phyloP scores from a whole-genome alignment of 2,797 vertebrate genomes.

The Pseudochirops cupreus region DNA sequence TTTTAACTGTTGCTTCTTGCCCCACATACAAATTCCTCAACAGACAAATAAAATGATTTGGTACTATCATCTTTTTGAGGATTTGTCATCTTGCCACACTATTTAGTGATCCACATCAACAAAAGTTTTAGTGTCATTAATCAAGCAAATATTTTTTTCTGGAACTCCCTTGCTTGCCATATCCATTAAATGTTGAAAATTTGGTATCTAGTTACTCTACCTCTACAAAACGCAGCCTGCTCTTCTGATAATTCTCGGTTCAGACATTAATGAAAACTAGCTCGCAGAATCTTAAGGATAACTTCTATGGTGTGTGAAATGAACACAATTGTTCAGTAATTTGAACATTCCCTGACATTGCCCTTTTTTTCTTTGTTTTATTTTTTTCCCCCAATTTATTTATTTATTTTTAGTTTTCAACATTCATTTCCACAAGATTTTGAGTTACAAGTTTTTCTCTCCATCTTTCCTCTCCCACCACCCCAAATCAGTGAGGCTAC shows the following conservation, averaged over 20 bases:
- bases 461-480: too few relatives aligned
- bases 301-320: too few relatives aligned
- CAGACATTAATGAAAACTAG: neutral
- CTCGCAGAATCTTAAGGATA: neutral
- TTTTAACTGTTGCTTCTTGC: too few relatives aligned
- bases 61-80: neutral
- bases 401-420: too few relatives aligned
- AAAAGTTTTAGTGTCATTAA: neutral
- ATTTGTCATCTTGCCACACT: neutral
- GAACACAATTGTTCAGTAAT: too few relatives aligned
- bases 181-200: neutral
- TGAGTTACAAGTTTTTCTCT: too few relatives aligned
- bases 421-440: too few relatives aligned
- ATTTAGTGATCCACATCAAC: neutral
- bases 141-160: neutral
- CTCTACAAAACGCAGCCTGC: neutral
- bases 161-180: neutral
- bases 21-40: too few relatives aligned
- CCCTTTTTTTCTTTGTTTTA: too few relatives aligned
- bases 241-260: neutral
- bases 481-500: too few relatives aligned
- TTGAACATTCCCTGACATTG: too few relatives aligned
- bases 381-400: too few relatives aligned
- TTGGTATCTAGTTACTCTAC: neutral
- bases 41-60: neutral